Percentiles rank a stretch among this genome's conserved stretches.
These are phyloP conservation scores for Drosophila koepferae DNA, from an alignment of 2,888 invertebrate genomes.

Conservation along the genomic window DNA sequence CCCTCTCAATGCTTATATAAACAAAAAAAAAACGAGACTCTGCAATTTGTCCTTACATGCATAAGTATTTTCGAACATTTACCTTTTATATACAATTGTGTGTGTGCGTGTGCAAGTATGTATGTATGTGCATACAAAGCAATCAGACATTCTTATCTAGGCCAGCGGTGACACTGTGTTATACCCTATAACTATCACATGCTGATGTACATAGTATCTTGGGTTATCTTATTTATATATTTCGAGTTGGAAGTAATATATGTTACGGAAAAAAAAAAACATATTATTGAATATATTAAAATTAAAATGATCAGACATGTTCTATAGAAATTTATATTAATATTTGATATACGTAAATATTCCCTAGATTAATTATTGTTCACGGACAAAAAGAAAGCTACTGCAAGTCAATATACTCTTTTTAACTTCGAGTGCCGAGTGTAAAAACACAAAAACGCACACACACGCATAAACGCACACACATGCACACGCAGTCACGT, in stretches of 20 bases:
- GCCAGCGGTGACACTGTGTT: not conserved
- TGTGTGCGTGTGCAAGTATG: not conserved
- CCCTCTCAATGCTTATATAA: conserved; percentile 23
- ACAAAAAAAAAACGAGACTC: not conserved
- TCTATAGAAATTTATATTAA: not conserved
- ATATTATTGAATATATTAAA: not conserved
- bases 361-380: not conserved
- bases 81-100: conserved; percentile 6
- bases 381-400: not conserved
- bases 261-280: not conserved
- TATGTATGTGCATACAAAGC: conserved; percentile 1
- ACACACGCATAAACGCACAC: not conserved
- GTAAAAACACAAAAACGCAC: not conserved
- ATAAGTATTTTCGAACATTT: conserved; percentile 4
- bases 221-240: too few species aligned
- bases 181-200: not conserved
- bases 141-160: conserved; percentile 3
- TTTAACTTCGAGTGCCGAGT: not conserved
- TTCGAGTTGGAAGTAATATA: not conserved
- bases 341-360: not conserved
- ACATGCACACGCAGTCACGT: not conserved
- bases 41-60: conserved; percentile 20
- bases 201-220: not conserved
- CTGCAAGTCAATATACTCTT: not conserved
- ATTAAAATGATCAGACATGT: too few species aligned